Conservation (phyloP, 2,888 invertebrate genomes). For the Pseudococcus jackbeardsleyi region DNA sequence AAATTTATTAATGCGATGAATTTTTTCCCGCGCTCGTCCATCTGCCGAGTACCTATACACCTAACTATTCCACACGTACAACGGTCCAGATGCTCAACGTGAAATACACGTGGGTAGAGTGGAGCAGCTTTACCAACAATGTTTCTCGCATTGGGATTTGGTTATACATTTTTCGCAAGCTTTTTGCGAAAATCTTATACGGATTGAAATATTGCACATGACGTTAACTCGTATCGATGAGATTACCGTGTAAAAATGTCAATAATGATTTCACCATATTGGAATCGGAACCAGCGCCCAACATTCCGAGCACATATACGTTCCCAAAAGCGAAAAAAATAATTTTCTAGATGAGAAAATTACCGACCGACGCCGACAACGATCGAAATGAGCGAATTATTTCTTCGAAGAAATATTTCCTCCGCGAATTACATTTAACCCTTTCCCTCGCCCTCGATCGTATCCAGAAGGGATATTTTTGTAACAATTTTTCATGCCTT, state of each 20-base stretch:
- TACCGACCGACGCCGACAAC: not conserved
- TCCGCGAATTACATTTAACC: not conserved
- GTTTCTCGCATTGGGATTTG: conserved; percentile 34
- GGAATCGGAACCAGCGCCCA: not conserved
- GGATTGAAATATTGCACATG: conserved; percentile 33
- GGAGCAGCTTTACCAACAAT: not conserved
- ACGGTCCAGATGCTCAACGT: not conserved
- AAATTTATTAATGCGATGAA: conserved; percentile 26
- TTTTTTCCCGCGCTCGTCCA: not conserved
- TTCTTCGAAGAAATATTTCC: not conserved
- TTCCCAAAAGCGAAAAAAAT: conserved; percentile 29
- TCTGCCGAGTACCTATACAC: not conserved
- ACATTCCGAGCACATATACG: not conserved
- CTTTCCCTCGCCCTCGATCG: not conserved
- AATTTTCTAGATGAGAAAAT: conserved; percentile 19
- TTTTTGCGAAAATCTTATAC: conserved; percentile 1
- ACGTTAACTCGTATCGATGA: conserved; percentile 17
- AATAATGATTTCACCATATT: conserved; percentile 25
- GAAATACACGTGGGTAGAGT: not conserved
- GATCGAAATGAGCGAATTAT: conserved; percentile 1
- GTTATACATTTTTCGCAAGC: not conserved
- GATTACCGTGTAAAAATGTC: conserved; percentile 28
- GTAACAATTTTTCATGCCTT: not conserved
- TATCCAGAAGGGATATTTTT: not conserved
- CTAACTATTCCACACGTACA: not conserved